Evolutionary conservation across 1,140 invertebrate species (phyloP).

Genomic region (Ruditapes philippinarum): DNA sequence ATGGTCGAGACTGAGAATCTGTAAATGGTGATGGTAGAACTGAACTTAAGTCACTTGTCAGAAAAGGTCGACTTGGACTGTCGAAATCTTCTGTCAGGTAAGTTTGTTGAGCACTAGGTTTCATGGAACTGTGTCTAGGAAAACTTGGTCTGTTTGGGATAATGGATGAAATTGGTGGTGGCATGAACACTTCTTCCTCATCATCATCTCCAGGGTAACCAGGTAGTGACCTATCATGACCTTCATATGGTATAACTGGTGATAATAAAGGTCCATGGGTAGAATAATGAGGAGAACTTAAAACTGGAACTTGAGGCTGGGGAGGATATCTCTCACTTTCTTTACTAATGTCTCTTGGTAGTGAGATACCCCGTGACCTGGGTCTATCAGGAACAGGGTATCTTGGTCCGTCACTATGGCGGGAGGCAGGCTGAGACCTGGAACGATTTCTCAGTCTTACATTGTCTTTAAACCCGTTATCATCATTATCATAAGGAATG

Average conservation of each 20-base stretch:
- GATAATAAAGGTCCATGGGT: conserved; percentile 44
- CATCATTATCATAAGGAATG: conserved; percentile 44
- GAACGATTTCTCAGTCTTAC: conserved; percentile 47
- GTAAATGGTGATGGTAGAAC: conserved; percentile 78
- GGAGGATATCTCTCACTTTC: conserved; percentile 44
- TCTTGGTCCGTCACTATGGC: conserved; percentile 50
- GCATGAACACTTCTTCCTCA: conserved; percentile 75
- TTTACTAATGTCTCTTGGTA: conserved; percentile 20
- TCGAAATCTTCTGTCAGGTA: conserved; percentile 73
- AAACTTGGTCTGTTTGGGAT: conserved; percentile 64
- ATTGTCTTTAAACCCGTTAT: conserved; percentile 51
- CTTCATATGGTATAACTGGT: conserved; percentile 22
- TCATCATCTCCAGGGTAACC: conserved; percentile 62
- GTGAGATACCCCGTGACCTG: conserved; percentile 31
- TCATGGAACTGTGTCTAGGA: conserved; percentile 79
- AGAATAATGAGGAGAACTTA: background rate
- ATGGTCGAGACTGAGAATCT: conserved; percentile 60
- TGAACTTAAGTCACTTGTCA: conserved; percentile 81
- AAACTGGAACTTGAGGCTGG: conserved; percentile 11
- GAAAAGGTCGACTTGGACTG: conserved; percentile 66
- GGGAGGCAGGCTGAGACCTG: conserved; percentile 51
- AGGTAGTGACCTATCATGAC: conserved; percentile 3
- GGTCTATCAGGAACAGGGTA: conserved; percentile 61
- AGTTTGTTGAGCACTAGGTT: conserved; percentile 72
- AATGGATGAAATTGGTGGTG: conserved; percentile 45